Evolutionary conservation across 2,797 vertebrate species (phyloP).

Genomic region (Alfaro cultratus): DNA sequence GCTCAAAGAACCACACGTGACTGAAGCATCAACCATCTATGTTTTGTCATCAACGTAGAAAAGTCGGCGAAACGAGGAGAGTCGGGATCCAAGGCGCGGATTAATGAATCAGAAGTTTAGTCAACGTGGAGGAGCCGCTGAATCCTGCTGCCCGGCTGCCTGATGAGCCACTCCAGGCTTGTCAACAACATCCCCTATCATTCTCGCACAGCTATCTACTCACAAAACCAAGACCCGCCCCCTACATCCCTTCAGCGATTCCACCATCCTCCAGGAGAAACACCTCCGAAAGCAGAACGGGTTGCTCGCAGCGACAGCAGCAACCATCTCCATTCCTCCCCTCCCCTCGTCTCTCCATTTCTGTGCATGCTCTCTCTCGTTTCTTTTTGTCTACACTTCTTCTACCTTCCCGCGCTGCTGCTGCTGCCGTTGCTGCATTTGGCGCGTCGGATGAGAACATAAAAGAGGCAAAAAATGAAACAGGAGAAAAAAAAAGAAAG

Average conservation of each 20-base stretch:
- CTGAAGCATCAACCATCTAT: constrained; percentile 4
- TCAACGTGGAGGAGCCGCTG: constrained; percentile 49
- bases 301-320: constrained; percentile 30
- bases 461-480: constrained; percentile 53
- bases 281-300: constrained; percentile 58
- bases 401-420: constrained; percentile 42
- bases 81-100: not conserved
- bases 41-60: not conserved
- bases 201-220: constrained; percentile 69
- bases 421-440: constrained; percentile 35
- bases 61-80: constrained; percentile 10
- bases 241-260: constrained; percentile 60
- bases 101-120: constrained; percentile 72
- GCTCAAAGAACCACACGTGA: constrained; percentile 7
- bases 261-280: constrained; percentile 64
- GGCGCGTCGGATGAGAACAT: constrained; percentile 51
- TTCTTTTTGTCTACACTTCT: constrained; percentile 51
- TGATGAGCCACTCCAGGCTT: constrained; percentile 64
- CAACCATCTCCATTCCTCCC: constrained; percentile 12
- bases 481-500: not conserved
- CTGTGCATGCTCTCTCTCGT: constrained; percentile 50
- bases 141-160: constrained; percentile 57
- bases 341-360: constrained; percentile 41
- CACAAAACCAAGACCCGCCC: constrained; percentile 69
- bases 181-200: constrained; percentile 69